Conservation (phyloP, 2,888 invertebrate genomes). For the Meteorus cinctellus region DNA sequence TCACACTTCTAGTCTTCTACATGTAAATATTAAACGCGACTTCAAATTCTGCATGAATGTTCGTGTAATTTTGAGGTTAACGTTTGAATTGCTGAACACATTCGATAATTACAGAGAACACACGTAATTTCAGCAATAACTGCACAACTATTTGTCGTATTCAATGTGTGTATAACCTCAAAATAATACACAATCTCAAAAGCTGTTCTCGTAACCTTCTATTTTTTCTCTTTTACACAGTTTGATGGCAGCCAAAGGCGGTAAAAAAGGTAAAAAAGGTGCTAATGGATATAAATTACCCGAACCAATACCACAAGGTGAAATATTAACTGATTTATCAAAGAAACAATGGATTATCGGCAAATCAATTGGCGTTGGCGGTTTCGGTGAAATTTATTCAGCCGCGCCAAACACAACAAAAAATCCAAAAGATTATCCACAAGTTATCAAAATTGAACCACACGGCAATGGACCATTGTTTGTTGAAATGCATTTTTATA, state of each 20-base stretch:
- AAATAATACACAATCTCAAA: no score
- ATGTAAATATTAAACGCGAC: no score
- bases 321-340: constrained; percentile 83
- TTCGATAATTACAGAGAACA: no score
- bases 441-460: constrained; percentile 90
- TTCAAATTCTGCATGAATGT: no score
- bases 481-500: constrained; percentile 94
- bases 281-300: constrained; percentile 78
- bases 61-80: no score
- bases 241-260: constrained; percentile 62
- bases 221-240: constrained; percentile 31
- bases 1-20: no score
- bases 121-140: no score
- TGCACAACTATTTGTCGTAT: no score
- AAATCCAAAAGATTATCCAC: constrained; percentile 77
- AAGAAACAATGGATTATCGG: constrained; percentile 92
- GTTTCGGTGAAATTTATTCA: constrained; percentile 95
- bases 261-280: constrained; percentile 66
- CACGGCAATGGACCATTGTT: constrained; percentile 94
- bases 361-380: constrained; percentile 90
- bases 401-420: constrained; percentile 75
- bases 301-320: constrained; percentile 83
- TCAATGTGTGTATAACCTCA: no score
- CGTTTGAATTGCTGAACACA: no score
- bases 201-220: not conserved